A percentile compares a stretch with the other conserved stretches of the same genome.
phyloP scores from a whole-genome alignment of 2,113 vertebrate genomes.

The Tupaia chinensis region DNA sequence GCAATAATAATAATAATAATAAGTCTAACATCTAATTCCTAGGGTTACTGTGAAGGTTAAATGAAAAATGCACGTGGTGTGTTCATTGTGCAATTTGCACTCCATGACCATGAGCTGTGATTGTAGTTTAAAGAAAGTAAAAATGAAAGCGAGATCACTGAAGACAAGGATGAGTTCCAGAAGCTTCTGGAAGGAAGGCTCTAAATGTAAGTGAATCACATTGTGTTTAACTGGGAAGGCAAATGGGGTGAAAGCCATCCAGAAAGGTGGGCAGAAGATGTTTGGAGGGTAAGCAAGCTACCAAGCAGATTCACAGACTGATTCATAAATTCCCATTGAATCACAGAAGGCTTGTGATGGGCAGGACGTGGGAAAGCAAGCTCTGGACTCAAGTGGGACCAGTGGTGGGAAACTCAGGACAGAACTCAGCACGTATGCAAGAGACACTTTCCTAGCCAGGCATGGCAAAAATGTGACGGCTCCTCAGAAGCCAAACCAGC shows the following conservation, averaged over 20 bases:
- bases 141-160: not conserved
- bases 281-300: not conserved
- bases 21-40: not conserved
- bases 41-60: not conserved
- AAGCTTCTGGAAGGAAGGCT: constrained; percentile 45
- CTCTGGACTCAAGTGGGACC: not conserved
- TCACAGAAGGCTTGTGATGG: not conserved
- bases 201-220: not conserved
- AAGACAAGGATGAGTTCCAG: not conserved
- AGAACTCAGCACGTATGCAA: not conserved
- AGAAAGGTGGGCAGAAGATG: not conserved
- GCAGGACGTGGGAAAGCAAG: too few relatives aligned
- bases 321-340: not conserved
- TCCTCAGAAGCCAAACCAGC: not conserved
- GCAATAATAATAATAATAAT: too few relatives aligned
- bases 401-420: not conserved
- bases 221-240: not conserved
- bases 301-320: not conserved
- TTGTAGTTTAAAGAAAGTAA: constrained; percentile 46
- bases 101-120: not conserved
- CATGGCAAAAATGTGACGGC: not conserved
- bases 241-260: not conserved
- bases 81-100: not conserved
- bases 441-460: not conserved
- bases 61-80: not conserved